Percentiles rank a stretch among this genome's conserved stretches.
phyloP scores from a whole-genome alignment of 2,888 invertebrate species.

The Agrypnus murinus region DNA sequence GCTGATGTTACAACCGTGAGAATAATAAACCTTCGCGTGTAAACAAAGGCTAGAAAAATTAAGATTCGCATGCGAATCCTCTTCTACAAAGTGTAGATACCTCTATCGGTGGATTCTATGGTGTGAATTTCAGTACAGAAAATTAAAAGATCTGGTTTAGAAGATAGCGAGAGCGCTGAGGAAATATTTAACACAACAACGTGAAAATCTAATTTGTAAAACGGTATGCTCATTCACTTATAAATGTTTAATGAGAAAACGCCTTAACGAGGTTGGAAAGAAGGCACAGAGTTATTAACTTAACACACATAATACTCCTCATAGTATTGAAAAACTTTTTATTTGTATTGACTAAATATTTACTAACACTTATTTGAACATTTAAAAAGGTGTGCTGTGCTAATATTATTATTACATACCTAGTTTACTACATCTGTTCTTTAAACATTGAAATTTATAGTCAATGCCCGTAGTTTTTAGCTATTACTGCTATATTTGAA shows the following conservation, averaged over 20 bases:
- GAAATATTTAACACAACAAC: background rate
- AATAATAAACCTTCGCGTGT: conserved; percentile 8
- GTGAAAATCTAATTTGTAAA: conserved; percentile 9
- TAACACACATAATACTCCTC: too few relatives aligned
- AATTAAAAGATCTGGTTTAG: background rate
- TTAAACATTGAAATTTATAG: too few relatives aligned
- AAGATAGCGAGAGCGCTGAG: background rate
- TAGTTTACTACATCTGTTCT: too few relatives aligned
- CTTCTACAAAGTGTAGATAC: too few relatives aligned
- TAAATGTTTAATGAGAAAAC: conserved; percentile 6
- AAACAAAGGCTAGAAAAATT: conserved; percentile 18
- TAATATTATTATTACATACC: too few relatives aligned
- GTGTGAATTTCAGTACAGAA: conserved; percentile 18
- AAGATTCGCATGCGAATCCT: conserved; percentile 11
- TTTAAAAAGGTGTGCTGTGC: conserved; percentile 6
- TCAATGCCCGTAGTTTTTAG: too few relatives aligned
- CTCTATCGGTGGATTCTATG: too few relatives aligned
- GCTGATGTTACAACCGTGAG: conserved; percentile 6
- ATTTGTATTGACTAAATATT: conserved; percentile 20
- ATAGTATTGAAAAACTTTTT: background rate
- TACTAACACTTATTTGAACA: conserved; percentile 16
- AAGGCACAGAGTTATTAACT: background rate
- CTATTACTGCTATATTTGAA: too few relatives aligned
- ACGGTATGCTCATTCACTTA: conserved; percentile 6
- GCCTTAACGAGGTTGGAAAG: background rate